Evolutionary conservation across 35 echinoderm and acorn worm genomes (phyloP).

Genomic region (Anneissia japonica): DNA sequence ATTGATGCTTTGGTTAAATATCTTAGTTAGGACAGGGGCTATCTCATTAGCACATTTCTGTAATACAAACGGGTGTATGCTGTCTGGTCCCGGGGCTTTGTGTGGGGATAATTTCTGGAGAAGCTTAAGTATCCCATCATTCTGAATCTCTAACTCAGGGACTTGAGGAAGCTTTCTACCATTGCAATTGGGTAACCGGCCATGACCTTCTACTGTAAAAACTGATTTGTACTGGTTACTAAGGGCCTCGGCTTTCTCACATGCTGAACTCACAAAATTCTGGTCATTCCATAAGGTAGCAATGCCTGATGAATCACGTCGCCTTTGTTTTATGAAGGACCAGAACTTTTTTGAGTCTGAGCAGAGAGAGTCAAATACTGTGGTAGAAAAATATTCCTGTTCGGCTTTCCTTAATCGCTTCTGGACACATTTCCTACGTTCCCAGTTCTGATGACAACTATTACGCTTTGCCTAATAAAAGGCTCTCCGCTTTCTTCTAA

Average conservation of each 20-base stretch:
- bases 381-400: conserved; percentile 4
- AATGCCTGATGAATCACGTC: no score
- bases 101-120: conserved; percentile 6
- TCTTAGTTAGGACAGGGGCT: conserved; percentile 1
- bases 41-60: conserved; percentile 13
- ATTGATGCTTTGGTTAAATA: conserved; percentile 28
- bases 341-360: neutral
- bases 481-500: conserved; percentile 3
- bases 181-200: no score
- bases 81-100: conserved; percentile 5
- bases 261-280: neutral
- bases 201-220: neutral
- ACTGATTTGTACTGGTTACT: neutral
- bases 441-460: neutral
- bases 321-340: no score
- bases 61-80: conserved; percentile 13
- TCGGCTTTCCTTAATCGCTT: neutral
- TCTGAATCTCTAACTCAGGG: neutral
- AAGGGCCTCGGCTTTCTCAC: neutral
- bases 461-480: neutral
- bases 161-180: no score
- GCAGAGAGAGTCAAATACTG: conserved; percentile 3
- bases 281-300: neutral
- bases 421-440: neutral
- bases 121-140: neutral